These are phyloP conservation scores for Leptopilina myrica DNA, from an alignment of 2,888 invertebrate genomes.

Conservation along the genomic window DNA sequence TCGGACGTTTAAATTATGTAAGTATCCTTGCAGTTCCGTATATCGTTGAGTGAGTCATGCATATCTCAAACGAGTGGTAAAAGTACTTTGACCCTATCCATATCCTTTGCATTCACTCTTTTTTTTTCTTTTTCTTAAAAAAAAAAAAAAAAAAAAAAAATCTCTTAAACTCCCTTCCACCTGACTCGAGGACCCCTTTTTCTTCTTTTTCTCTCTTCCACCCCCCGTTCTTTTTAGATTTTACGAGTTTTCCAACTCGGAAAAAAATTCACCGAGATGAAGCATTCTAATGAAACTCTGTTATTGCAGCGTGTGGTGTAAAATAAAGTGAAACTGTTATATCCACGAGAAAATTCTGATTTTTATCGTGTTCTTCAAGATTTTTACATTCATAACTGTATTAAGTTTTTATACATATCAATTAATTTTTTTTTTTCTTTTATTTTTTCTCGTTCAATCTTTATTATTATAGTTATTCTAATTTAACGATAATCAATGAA, in stretches of 20 bases:
- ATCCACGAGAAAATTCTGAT: background rate
- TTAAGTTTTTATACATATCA: too few species aligned
- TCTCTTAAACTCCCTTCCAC: constrained; percentile 14
- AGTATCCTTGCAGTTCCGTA: constrained; percentile 60
- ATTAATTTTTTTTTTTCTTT: too few species aligned
- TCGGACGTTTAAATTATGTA: constrained; percentile 67
- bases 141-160: constrained; percentile 8
- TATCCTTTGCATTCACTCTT: constrained; percentile 48
- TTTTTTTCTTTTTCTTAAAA: background rate
- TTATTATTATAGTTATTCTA: too few species aligned
- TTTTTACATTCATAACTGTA: constrained; percentile 2
- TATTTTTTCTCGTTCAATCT: too few species aligned
- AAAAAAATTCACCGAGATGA: constrained; percentile 13
- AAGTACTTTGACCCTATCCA: constrained; percentile 55
- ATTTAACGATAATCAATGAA: too few species aligned
- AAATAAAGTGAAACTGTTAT: constrained; percentile 32
- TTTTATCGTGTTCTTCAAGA: background rate
- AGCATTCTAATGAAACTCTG: constrained; percentile 29
- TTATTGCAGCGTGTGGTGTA: constrained; percentile 5
- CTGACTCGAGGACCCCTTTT: constrained; percentile 4
- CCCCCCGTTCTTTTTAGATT: background rate
- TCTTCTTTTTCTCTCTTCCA: background rate
- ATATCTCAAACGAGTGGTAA: constrained; percentile 57
- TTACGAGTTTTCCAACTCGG: constrained; percentile 18
- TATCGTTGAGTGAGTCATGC: constrained; percentile 58